A percentile compares a stretch with the other conserved stretches of the same genome.
phyloP scores from a whole-genome alignment of 1,140 invertebrate species.

The Bombus huntii region DNA sequence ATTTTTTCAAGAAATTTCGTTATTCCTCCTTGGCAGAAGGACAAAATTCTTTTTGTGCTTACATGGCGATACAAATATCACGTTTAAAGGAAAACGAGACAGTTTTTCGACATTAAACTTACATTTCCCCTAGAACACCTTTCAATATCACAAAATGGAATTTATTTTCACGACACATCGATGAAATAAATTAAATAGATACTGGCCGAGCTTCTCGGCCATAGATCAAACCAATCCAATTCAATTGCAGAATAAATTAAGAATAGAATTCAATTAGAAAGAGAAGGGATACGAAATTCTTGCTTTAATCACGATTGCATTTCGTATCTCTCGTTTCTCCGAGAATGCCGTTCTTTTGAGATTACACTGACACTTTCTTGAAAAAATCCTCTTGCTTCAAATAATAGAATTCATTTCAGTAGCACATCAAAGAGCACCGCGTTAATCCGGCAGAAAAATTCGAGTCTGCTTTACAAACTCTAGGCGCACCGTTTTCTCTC shows the following conservation, averaged over 20 bases:
- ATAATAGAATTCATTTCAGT: not conserved
- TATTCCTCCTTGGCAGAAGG: too few relatives aligned
- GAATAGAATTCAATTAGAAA: not conserved
- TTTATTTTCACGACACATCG: too few relatives aligned
- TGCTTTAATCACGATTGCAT: too few relatives aligned
- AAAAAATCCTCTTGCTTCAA: not conserved
- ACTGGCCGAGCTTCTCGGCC: not conserved
- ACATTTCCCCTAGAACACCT: too few relatives aligned
- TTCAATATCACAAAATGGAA: too few relatives aligned
- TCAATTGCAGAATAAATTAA: not conserved
- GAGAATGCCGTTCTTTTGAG: not conserved
- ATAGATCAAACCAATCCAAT: not conserved
- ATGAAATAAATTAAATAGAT: too few relatives aligned
- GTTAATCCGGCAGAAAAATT: slow-evolving; percentile 13
- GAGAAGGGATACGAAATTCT: too few relatives aligned
- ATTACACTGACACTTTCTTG: not conserved
- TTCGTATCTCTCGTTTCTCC: not conserved
- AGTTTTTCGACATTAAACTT: too few relatives aligned
- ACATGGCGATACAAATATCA: too few relatives aligned
- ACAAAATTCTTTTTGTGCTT: too few relatives aligned
- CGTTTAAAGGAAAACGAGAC: too few relatives aligned
- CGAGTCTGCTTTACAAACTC: not conserved
- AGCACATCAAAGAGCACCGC: not conserved
- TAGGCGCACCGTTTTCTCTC: not conserved
- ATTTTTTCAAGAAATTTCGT: too few relatives aligned